Percentiles rank a stretch among this genome's conserved stretches.
Evolutionary conservation across 2,113 vertebrate genomes (phyloP).

Genomic region (Vidua macroura): DNA sequence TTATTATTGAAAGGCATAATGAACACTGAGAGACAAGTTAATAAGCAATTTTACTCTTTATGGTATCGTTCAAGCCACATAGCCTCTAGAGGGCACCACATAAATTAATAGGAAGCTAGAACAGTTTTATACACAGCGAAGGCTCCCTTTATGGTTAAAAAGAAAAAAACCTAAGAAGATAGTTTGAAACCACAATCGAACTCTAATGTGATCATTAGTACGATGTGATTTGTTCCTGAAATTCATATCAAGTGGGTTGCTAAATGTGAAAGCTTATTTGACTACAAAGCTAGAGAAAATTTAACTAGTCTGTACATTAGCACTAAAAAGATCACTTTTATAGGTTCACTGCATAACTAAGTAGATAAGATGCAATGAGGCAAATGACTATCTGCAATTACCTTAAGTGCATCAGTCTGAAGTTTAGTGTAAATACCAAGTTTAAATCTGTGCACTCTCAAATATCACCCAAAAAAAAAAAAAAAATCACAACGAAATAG

Average conservation of each 20-base stretch:
- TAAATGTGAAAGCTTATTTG: constrained; percentile 60
- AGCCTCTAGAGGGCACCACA: constrained; percentile 65
- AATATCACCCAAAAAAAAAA: background rate
- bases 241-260: constrained; percentile 21
- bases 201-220: constrained; percentile 34
- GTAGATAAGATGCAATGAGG: constrained; percentile 59
- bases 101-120: constrained; percentile 57
- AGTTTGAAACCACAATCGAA: constrained; percentile 24
- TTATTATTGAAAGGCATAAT: constrained; percentile 36
- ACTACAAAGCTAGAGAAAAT: constrained; percentile 50
- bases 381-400: constrained; percentile 68
- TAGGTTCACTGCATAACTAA: constrained; percentile 62
- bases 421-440: constrained; percentile 64
- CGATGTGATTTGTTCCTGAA: constrained; percentile 42
- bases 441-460: constrained; percentile 25
- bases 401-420: constrained; percentile 56
- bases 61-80: constrained; percentile 7
- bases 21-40: constrained; percentile 44
- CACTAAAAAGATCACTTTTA: constrained; percentile 58
- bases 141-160: constrained; percentile 11
- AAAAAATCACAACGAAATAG: background rate
- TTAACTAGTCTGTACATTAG: constrained; percentile 53
- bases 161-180: background rate
- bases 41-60: constrained; percentile 56
- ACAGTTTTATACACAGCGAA: background rate